Evolutionary conservation across 2,113 vertebrate genomes (phyloP).

Genomic region (Recurvirostra avosetta): DNA sequence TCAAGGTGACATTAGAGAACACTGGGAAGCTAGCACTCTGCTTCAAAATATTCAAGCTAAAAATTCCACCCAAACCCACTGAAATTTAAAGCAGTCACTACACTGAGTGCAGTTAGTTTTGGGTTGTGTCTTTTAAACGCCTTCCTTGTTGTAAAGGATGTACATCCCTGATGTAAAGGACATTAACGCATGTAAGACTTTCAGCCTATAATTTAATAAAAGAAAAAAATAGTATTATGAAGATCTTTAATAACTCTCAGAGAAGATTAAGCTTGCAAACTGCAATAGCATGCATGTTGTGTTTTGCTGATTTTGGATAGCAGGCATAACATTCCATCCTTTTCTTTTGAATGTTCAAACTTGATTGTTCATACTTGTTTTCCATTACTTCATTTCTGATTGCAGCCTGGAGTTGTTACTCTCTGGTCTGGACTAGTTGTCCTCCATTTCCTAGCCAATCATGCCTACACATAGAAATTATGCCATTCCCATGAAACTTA

Average conservation of each 20-base stretch:
- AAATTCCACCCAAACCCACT: background rate
- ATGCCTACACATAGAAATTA: background rate
- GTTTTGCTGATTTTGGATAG: background rate
- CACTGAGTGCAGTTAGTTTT: background rate
- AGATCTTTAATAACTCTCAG: background rate
- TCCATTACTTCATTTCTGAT: background rate
- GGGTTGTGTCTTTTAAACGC: background rate
- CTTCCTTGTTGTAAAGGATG: background rate
- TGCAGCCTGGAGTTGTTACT: background rate
- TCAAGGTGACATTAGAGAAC: constrained; percentile 60
- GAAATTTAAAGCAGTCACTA: background rate
- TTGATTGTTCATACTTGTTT: background rate
- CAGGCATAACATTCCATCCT: background rate
- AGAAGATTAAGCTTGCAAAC: background rate
- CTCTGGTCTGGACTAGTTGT: background rate
- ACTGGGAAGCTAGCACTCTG: background rate
- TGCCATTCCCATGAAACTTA: background rate
- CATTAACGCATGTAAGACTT: background rate
- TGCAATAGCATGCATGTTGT: background rate
- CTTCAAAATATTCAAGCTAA: background rate
- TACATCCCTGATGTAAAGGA: too few relatives aligned
- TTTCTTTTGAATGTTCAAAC: background rate
- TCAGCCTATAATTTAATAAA: background rate
- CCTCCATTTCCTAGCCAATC: background rate
- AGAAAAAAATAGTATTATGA: background rate